phyloP scores from a whole-genome alignment of 2,797 vertebrate species.

The Manis crassicaudata region DNA sequence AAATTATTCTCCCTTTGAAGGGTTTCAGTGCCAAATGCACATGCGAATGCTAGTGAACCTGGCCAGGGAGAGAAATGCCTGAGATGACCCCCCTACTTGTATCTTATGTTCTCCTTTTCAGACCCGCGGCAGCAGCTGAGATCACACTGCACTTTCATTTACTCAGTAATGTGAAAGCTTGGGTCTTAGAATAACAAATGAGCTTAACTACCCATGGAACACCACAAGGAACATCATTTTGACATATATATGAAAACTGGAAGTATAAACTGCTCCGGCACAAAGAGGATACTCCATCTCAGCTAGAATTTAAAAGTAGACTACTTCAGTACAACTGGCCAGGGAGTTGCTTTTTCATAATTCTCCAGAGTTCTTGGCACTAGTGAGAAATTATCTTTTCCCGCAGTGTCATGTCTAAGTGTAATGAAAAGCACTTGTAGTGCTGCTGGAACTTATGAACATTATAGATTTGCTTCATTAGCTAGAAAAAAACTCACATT shows the following conservation, averaged over 20 bases:
- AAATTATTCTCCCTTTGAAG: not conserved
- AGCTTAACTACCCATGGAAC: not conserved
- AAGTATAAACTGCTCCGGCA: constrained; percentile 48
- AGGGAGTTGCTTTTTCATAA: not conserved
- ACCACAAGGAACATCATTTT: constrained; percentile 52
- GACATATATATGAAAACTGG: constrained; percentile 46
- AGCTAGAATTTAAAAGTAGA: constrained; percentile 51
- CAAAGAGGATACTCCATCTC: not conserved
- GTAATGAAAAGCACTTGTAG: not conserved
- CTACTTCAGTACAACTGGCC: not conserved
- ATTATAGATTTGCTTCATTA: constrained; percentile 35
- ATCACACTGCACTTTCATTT: constrained; percentile 44
- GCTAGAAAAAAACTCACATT: not conserved
- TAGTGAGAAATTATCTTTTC: constrained; percentile 43
- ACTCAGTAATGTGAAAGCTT: constrained; percentile 38
- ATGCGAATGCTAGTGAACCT: not conserved
- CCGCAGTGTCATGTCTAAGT: not conserved
- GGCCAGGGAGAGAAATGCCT: no score
- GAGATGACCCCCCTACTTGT: not conserved
- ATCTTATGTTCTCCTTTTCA: not conserved
- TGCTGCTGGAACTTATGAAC: not conserved
- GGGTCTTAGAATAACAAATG: constrained; percentile 44
- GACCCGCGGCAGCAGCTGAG: not conserved
- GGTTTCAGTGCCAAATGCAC: not conserved
- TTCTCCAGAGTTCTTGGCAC: not conserved